Conservation (phyloP, 1,140 invertebrate genomes). For the Aphidius gifuensis region DNA sequence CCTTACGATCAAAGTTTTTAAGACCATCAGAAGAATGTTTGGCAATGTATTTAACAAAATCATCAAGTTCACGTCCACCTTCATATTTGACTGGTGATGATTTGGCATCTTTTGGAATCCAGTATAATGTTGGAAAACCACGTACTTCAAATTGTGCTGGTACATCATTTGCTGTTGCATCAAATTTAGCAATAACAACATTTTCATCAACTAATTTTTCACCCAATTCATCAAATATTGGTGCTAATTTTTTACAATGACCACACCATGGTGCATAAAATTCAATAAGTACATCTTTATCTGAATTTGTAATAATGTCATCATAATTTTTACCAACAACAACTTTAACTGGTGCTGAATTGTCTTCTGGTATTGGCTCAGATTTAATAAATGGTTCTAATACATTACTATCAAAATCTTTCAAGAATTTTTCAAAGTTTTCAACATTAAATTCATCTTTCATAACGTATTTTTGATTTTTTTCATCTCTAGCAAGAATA, state of each 20-base stretch:
- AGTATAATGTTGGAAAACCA: constrained; percentile 97
- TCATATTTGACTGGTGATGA: constrained; percentile 86
- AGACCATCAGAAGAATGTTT: constrained; percentile 88
- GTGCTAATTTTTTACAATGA: constrained; percentile 95
- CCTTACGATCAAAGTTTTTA: constrained; percentile 83
- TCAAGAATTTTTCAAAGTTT: constrained; percentile 82
- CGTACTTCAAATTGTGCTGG: constrained; percentile 87
- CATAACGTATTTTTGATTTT: constrained; percentile 88
- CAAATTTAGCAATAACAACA: constrained; percentile 94
- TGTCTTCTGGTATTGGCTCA: constrained; percentile 84
- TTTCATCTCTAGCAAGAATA: constrained; percentile 75
- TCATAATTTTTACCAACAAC: constrained; percentile 97
- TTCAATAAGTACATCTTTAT: constrained; percentile 92
- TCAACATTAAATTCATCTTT: constrained; percentile 90
- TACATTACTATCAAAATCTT: constrained; percentile 77
- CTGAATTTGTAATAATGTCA: constrained; percentile 87
- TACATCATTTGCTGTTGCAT: constrained; percentile 98
- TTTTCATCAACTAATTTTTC: constrained; percentile 86
- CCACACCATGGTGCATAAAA: constrained; percentile 99
- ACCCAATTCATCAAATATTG: constrained; percentile 91
- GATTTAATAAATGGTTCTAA: constrained; percentile 94
- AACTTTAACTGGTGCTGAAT: constrained; percentile 82
- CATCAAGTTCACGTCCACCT: constrained; percentile 90
- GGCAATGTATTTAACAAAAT: constrained; percentile 95
- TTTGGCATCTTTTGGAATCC: constrained; percentile 84